Base-by-base conservation (phyloP, 1,140 invertebrate species). In the Drosophila navojoa region DNA sequence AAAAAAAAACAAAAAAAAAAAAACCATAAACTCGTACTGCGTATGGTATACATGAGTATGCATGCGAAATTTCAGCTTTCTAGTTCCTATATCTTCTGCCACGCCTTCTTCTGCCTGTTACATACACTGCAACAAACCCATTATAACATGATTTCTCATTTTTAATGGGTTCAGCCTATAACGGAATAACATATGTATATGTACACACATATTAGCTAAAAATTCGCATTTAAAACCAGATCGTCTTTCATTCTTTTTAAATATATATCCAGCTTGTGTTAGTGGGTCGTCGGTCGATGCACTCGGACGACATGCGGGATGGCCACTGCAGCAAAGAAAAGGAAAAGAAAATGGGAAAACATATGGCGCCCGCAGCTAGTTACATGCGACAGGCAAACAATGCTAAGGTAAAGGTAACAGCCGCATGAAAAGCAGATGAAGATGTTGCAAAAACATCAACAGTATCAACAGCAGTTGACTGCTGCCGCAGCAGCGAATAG, bases 281-380 rank as follows among this genome's bases (percentile, higher is more conserved):
- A 86, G 82, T 86, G 78, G 78, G 82, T 77, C 76, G 59, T 32
- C 60, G 62, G 77, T 87, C 81, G 87, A 81, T 87, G 81, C 63
- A 87, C 82, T 62, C 25, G 49, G 42, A 47, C 47, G 53, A 19
- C 59, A 74, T 58, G 49, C 35, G 58, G 50, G 52, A 22, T 55
- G 25, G 27, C 25, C 47, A 53, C 44, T 54, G 67, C 27, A 59
- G 57, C 22, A 47, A 59, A 53, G 44, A 22, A 45, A 53, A 58
- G 32, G 15, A 59, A 87, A 77, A 64, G 68, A 79, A 86, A 81
- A 69, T 64, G 70, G 29, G 11, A 50, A 85, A 86, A 81, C 82
- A 76, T 64, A 76, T 85, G 81, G 67, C 68, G 82, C 82, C 82
- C 61, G 76, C 54, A 87, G 82, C 82, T 81, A 86, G 62, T 77